Percentiles rank a stretch among this genome's conserved stretches.
Evolutionary conservation across 2,888 invertebrate genomes (phyloP).

Genomic region (Dolichopus griseipennis): DNA sequence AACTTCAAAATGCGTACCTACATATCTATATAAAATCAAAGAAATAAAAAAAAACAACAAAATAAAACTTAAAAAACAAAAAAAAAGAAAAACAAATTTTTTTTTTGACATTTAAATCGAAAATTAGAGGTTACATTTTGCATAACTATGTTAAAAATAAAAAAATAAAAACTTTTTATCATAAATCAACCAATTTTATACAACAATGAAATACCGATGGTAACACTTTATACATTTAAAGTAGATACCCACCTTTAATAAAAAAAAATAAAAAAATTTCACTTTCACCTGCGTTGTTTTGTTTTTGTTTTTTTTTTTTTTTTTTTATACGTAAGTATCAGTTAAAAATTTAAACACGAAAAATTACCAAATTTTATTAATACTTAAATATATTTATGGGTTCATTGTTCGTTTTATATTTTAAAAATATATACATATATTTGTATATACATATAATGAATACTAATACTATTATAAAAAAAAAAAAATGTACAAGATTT

Average conservation of each 20-base stretch:
- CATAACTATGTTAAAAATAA: neutral
- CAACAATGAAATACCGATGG: neutral
- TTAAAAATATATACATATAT: neutral
- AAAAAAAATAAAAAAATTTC: neutral
- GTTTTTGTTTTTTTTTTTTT: neutral
- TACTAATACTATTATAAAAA: too few species aligned
- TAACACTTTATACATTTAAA: neutral
- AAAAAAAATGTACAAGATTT: too few species aligned
- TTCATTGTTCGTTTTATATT: neutral
- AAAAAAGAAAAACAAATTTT: too few species aligned
- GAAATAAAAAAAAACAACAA: neutral
- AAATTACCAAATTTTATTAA: neutral
- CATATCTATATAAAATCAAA: neutral
- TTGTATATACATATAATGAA: too few species aligned
- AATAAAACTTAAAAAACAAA: neutral
- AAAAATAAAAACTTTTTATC: neutral
- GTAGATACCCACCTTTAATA: neutral
- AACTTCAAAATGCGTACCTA: neutral
- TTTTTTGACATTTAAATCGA: slow-evolving; percentile 6
- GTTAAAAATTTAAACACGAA: neutral
- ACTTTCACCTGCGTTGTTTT: neutral
- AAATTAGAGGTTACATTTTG: slow-evolving; percentile 4
- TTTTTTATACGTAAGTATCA: neutral
- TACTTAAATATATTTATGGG: neutral
- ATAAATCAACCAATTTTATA: neutral